Percentiles rank a stretch among this genome's conserved stretches.
These are phyloP conservation scores for Gnathonemus echidnorhynchus DNA, from an alignment of 2,113 vertebrate genomes.

Conservation along the genomic window DNA sequence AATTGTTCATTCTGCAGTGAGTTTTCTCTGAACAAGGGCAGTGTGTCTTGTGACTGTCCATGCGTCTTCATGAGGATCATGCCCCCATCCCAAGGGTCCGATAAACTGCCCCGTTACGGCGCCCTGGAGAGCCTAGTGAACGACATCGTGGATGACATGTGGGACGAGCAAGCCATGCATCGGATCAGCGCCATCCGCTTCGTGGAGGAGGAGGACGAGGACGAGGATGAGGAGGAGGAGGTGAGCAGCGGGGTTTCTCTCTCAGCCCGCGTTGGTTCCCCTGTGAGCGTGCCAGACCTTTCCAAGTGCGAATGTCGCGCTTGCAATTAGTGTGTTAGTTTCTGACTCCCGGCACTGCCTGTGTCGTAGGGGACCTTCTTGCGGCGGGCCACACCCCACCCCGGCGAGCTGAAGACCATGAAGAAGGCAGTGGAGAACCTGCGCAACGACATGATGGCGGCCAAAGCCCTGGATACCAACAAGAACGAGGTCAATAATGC, in stretches of 20 bases:
- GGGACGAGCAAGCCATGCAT: slow-evolving; percentile 73
- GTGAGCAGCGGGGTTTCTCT: slow-evolving; percentile 51
- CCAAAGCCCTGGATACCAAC: slow-evolving; percentile 98
- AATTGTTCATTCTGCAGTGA: neutral
- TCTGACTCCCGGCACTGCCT: neutral
- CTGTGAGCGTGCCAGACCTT: neutral
- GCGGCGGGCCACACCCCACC: slow-evolving; percentile 90
- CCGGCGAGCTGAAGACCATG: slow-evolving; percentile 90
- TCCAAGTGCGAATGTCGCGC: neutral
- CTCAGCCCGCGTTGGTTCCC: neutral
- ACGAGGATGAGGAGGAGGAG: slow-evolving; percentile 80
- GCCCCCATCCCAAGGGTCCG: slow-evolving; percentile 47
- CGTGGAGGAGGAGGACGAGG: slow-evolving; percentile 75
- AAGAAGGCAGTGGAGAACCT: slow-evolving; percentile 93
- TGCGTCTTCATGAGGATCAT: neutral
- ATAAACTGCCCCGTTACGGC: slow-evolving; percentile 83
- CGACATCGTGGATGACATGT: slow-evolving; percentile 78
- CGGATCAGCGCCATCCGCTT: slow-evolving; percentile 93
- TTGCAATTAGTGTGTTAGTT: neutral
- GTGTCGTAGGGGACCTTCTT: slow-evolving; percentile 71
- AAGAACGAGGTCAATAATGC: slow-evolving; percentile 98
- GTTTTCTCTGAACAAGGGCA: neutral
- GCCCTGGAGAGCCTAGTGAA: slow-evolving; percentile 83
- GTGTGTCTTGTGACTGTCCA: neutral
- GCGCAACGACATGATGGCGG: slow-evolving; percentile 89